phyloP scores from a whole-genome alignment of 1,140 invertebrate genomes.

The Megathymus violae region DNA sequence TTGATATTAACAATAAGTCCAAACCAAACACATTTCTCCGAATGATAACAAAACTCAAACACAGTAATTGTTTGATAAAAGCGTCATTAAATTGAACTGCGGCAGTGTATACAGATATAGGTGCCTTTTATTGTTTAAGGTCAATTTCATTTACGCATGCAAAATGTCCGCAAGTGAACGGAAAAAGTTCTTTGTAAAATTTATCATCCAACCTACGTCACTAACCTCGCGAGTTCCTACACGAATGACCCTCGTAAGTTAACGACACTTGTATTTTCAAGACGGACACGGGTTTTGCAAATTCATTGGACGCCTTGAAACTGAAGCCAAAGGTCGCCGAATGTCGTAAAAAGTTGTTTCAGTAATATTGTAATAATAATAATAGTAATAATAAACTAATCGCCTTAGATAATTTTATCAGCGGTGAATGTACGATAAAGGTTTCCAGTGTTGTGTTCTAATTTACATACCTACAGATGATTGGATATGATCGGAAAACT shows the following conservation, averaged over 20 bases:
- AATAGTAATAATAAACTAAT: conserved; percentile 46
- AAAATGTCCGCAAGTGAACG: conserved; percentile 13
- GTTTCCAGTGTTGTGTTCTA: conserved; percentile 16
- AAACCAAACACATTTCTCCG: too few species aligned
- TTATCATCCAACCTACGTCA: conserved; percentile 17
- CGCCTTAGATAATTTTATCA: conserved; percentile 43
- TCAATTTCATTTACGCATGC: conserved; percentile 1
- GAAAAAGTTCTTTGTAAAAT: conserved; percentile 24
- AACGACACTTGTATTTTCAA: conserved; percentile 48
- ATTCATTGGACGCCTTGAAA: conserved; percentile 56
- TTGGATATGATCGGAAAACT: conserved; percentile 18
- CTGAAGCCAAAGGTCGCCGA: conserved; percentile 58
- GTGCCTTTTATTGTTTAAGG: not conserved
- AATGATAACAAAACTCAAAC: too few species aligned
- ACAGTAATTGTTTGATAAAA: too few species aligned
- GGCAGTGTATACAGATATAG: too few species aligned
- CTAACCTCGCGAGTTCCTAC: conserved; percentile 32
- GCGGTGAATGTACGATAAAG: conserved; percentile 65
- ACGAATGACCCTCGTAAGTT: conserved; percentile 39
- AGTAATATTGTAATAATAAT: too few species aligned
- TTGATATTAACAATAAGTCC: too few species aligned
- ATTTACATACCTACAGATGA: not conserved
- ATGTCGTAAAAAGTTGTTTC: conserved; percentile 45
- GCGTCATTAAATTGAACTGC: too few species aligned
- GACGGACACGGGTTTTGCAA: conserved; percentile 61